phyloP scores from a whole-genome alignment of 2,113 vertebrate genomes.

The Brachyhypopomus gauderio region DNA sequence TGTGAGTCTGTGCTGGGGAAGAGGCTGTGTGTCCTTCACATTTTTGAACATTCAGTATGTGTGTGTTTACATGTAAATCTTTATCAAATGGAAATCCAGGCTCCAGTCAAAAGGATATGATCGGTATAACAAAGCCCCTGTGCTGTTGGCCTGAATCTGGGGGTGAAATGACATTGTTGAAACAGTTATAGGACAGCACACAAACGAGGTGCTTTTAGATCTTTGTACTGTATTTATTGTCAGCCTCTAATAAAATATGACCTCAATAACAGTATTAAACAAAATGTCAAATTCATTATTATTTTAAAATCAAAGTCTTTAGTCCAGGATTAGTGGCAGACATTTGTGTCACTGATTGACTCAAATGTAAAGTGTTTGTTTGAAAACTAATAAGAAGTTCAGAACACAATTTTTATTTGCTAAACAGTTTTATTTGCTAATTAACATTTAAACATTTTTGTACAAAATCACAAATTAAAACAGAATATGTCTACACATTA shows the following conservation, averaged over 20 bases:
- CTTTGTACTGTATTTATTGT: conserved; percentile 43
- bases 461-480: background rate
- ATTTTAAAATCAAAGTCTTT: conserved; percentile 41
- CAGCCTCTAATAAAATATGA: conserved; percentile 54
- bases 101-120: conserved; percentile 46
- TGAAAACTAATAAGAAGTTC: conserved; percentile 26
- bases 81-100: conserved; percentile 44
- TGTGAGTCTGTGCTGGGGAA: conserved; percentile 16
- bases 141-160: background rate
- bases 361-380: conserved; percentile 37
- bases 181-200: conserved; percentile 37
- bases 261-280: conserved; percentile 45
- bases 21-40: conserved; percentile 41
- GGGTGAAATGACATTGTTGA: conserved; percentile 1
- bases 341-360: conserved; percentile 40
- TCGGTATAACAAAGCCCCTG: conserved; percentile 40
- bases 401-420: background rate
- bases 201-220: conserved; percentile 35
- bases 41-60: conserved; percentile 47
- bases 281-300: background rate
- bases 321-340: conserved; percentile 46
- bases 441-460: background rate
- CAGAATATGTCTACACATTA: background rate
- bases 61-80: conserved; percentile 50
- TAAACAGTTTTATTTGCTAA: background rate